Evolutionary conservation across 1,140 invertebrate genomes (phyloP), one percentile per base, ranked within the genome.

Genomic region (Olivierus martensii): DNA sequence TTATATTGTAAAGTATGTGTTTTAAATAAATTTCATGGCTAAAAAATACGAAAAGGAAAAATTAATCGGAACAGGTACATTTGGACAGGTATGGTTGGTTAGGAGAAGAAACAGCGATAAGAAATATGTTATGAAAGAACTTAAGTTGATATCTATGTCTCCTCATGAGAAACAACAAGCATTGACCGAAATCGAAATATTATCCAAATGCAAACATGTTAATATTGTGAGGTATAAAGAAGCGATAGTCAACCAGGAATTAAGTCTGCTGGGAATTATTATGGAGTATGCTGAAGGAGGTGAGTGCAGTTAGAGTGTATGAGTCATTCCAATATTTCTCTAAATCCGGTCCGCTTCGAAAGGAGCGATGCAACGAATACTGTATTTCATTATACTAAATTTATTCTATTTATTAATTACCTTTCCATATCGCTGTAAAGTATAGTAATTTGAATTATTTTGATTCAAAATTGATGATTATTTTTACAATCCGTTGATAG

Each of bases 221-320:
- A 71, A 75, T 55, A 73, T 76, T 56, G 72, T 75, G 0, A 54
- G 62, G 10, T 75, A 75, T 60, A 64, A 65, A 52, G 72, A 74
- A 71, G 68, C 69, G 67, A 53, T 52, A 56, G 3, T 51, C 14
- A 47, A 54, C 12, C 9, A 37, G 5, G 22, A 51, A 11, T 22
- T 9, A 7, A 67, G 71, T 36, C 66, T 61, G 21, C 58, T 78
- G 3, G 73, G 69, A 51, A 72, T 78, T 37, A 64, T 75, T 7
- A 76, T 74, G 69, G 74, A 78, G 52, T 77, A 70, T 56, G 79
- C 76, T 65, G 67, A 71, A 46, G 70, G 72, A 58, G 53, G 53
- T 55, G 51, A 42, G 49, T 36, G 1, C 19, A 7, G 9, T 15
- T 36, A 42, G 3, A 36, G 28, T 28, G 28, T 41, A 18, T 41